Evolutionary conservation across 2,888 invertebrate species (phyloP).

Genomic region (Malachius bipustulatus): DNA sequence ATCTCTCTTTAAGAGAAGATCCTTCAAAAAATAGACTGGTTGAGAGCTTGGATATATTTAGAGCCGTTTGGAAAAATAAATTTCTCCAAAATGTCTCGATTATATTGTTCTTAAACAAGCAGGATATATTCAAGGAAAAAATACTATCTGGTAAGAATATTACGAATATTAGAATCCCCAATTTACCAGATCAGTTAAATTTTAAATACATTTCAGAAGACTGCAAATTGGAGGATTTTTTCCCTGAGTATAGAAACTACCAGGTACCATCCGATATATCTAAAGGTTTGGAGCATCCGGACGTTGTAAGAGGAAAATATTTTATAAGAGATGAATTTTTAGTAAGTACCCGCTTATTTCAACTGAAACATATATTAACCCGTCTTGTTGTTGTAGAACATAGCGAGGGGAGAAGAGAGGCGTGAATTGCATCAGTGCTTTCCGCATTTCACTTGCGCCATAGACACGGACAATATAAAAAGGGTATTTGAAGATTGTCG

Average conservation of each 20-base stretch:
- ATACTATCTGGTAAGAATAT: slow-evolving; percentile 37
- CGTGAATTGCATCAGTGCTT: slow-evolving; percentile 97
- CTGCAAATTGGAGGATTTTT: slow-evolving; percentile 93
- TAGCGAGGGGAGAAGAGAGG: too few species aligned
- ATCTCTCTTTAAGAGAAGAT: slow-evolving; percentile 96
- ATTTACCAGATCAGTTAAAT: too few species aligned
- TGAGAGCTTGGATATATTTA: slow-evolving; percentile 94
- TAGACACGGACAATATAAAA: slow-evolving; percentile 77
- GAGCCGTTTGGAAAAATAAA: slow-evolving; percentile 98
- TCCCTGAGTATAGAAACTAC: slow-evolving; percentile 74
- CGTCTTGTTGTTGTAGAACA: too few species aligned
- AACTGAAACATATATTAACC: too few species aligned
- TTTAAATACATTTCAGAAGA: slow-evolving; percentile 71
- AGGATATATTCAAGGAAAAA: slow-evolving; percentile 95
- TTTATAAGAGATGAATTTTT: slow-evolving; percentile 77
- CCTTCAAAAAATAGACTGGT: slow-evolving; percentile 90
- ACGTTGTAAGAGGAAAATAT: slow-evolving; percentile 13
- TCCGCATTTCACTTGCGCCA: slow-evolving; percentile 98
- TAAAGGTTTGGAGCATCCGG: slow-evolving; percentile 2
- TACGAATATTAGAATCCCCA: too few species aligned
- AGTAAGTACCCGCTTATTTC: slow-evolving; percentile 44
- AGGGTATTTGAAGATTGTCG: slow-evolving; percentile 19
- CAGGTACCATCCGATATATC: slow-evolving; percentile 36
- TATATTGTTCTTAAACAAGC: slow-evolving; percentile 97
- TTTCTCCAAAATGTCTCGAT: slow-evolving; percentile 98